A percentile compares a stretch with the other conserved stretches of the same genome.
Evolutionary conservation across 1,140 invertebrate genomes (phyloP).

Genomic region (Drosophila ercepeae): DNA sequence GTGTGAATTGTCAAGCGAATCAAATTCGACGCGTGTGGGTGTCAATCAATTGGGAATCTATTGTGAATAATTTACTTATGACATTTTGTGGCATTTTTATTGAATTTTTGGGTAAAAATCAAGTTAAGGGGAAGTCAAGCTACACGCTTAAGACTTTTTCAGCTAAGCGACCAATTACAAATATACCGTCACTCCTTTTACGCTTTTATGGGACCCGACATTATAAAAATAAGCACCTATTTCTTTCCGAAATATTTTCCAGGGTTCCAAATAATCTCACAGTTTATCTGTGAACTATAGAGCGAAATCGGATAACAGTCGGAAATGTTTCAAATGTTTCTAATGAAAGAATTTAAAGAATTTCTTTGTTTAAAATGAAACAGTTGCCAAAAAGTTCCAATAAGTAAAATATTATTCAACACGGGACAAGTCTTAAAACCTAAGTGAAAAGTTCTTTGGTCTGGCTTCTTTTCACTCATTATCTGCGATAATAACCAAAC

Average conservation of each 20-base stretch:
- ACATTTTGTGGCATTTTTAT: slow-evolving; percentile 65
- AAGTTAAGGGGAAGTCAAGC: not conserved
- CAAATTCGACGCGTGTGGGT: slow-evolving; percentile 69
- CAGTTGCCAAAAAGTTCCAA: not conserved
- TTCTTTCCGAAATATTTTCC: no score
- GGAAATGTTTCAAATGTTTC: no score
- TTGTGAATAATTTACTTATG: slow-evolving; percentile 79
- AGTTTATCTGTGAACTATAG: no score
- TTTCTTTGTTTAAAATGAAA: not conserved
- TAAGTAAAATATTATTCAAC: not conserved
- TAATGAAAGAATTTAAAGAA: no score
- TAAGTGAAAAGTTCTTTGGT: slow-evolving; percentile 6
- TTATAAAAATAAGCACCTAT: no score
- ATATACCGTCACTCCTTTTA: slow-evolving; percentile 48
- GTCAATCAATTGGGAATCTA: slow-evolving; percentile 72
- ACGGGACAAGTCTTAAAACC: slow-evolving; percentile 9
- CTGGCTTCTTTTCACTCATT: slow-evolving; percentile 34
- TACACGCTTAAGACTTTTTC: slow-evolving; percentile 1
- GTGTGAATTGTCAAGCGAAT: slow-evolving; percentile 57
- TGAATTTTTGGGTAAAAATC: slow-evolving; percentile 37
- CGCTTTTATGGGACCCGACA: slow-evolving; percentile 68
- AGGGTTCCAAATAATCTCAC: no score
- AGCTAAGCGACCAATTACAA: slow-evolving; percentile 20
- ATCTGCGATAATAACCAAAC: slow-evolving; percentile 64
- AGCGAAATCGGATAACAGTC: no score